phyloP scores from a whole-genome alignment of 1,140 invertebrate species.

The Apocrypta bakeri region DNA sequence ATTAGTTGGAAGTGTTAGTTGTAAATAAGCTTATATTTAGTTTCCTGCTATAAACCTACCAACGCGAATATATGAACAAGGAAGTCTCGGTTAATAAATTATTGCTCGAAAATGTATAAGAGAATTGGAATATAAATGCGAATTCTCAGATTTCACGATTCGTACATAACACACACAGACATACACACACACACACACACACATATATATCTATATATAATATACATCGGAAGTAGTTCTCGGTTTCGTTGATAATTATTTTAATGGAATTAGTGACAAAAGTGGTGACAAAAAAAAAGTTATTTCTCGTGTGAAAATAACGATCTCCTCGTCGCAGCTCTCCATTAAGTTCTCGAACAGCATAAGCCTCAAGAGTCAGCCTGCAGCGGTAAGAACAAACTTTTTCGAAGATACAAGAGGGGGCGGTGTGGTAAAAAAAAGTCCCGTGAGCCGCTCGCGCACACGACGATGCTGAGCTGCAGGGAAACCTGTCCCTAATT shows the following conservation, averaged over 20 bases:
- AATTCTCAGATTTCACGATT: no score
- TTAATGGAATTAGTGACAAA: conserved; percentile 29
- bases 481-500: conserved; percentile 71
- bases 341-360: conserved; percentile 34
- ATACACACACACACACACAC: no score
- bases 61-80: no score
- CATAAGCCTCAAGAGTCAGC: conserved; percentile 17
- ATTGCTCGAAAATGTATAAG: no score
- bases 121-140: no score
- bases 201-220: no score
- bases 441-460: conserved; percentile 22
- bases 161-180: no score
- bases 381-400: conserved; percentile 29
- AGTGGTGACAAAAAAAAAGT: conserved; percentile 23
- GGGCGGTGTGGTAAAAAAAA: conserved; percentile 40
- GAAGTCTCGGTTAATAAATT: no score
- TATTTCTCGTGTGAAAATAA: conserved; percentile 48
- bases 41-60: no score
- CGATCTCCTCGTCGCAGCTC: conserved; percentile 40
- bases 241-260: conserved; percentile 35
- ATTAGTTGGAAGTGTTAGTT: no score
- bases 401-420: conserved; percentile 33
- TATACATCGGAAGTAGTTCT: no score
- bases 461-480: conserved; percentile 17
- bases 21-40: no score